Conservation (phyloP, 2,797 vertebrate genomes). For the Sebastes hubbsi region DNA sequence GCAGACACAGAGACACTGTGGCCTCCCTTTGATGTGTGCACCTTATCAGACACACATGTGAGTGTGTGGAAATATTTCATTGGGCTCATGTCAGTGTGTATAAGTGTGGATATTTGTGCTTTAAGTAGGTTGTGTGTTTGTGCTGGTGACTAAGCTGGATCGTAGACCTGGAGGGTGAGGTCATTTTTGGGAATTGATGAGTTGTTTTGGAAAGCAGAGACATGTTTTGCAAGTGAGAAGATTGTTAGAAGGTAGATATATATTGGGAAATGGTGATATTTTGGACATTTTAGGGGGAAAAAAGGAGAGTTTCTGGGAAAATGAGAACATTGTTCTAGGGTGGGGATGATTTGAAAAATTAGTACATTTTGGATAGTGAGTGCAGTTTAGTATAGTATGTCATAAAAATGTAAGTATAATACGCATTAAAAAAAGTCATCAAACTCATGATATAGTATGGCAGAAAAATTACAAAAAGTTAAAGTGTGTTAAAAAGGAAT, state of each 20-base stretch:
- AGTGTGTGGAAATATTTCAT: constrained; percentile 37
- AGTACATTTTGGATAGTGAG: neutral
- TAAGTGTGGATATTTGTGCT: neutral
- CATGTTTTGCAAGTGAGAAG: neutral
- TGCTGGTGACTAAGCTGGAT: neutral
- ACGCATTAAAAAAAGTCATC: too few species aligned
- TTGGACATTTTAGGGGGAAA: neutral
- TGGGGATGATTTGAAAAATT: too few species aligned
- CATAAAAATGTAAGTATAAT: neutral
- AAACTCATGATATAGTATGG: too few species aligned
- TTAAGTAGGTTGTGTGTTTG: neutral
- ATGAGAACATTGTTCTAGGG: too few species aligned
- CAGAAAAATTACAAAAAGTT: too few species aligned
- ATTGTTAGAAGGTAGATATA: neutral
- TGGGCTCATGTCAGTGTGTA: neutral
- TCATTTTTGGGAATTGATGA: neutral
- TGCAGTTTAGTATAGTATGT: neutral
- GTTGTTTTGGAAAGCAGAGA: neutral
- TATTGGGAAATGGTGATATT: too few species aligned
- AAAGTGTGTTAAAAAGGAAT: too few species aligned
- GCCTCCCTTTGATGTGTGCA: constrained; percentile 74
- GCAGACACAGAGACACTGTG: constrained; percentile 56
- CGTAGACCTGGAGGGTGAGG: neutral
- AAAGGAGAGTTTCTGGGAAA: too few species aligned
- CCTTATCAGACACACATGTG: constrained; percentile 52